A percentile compares a stretch with the other conserved stretches of the same genome.
phyloP scores from a whole-genome alignment of 2,888 invertebrate genomes.

The Oasisia sp. region DNA sequence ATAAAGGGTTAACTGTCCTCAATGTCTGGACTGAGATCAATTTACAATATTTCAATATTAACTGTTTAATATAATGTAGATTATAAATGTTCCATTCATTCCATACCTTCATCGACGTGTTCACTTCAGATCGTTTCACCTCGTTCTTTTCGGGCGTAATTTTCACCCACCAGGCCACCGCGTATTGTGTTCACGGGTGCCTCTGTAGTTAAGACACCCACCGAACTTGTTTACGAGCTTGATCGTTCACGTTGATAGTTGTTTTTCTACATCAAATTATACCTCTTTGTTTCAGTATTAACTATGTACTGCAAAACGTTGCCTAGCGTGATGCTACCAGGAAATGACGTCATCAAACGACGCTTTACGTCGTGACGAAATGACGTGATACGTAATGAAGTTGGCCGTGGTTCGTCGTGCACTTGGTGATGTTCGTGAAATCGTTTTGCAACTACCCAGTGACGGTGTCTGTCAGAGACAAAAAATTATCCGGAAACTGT shows the following conservation, averaged over 20 bases:
- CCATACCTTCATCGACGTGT: too few relatives aligned
- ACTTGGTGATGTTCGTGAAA: background rate
- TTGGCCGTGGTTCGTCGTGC: background rate
- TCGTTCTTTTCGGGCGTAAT: background rate
- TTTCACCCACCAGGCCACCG: background rate
- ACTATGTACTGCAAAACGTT: background rate
- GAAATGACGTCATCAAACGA: background rate
- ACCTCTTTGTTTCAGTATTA: background rate
- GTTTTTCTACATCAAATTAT: background rate
- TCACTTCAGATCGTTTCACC: too few relatives aligned
- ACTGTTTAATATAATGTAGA: too few relatives aligned
- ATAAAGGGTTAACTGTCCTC: too few relatives aligned
- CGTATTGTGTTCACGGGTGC: background rate
- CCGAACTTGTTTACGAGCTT: background rate
- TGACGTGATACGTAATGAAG: background rate
- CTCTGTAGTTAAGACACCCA: background rate
- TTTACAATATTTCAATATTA: too few relatives aligned
- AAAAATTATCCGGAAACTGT: background rate
- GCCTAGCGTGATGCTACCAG: background rate
- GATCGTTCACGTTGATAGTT: background rate
- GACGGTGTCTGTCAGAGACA: background rate
- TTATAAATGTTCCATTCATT: too few relatives aligned
- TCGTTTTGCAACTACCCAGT: background rate
- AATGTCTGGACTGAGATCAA: too few relatives aligned
- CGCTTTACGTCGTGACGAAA: background rate